Percentiles rank a stretch among this genome's conserved stretches.
Evolutionary conservation across 2,113 vertebrate species (phyloP).

Genomic region (Corvus cornix): DNA sequence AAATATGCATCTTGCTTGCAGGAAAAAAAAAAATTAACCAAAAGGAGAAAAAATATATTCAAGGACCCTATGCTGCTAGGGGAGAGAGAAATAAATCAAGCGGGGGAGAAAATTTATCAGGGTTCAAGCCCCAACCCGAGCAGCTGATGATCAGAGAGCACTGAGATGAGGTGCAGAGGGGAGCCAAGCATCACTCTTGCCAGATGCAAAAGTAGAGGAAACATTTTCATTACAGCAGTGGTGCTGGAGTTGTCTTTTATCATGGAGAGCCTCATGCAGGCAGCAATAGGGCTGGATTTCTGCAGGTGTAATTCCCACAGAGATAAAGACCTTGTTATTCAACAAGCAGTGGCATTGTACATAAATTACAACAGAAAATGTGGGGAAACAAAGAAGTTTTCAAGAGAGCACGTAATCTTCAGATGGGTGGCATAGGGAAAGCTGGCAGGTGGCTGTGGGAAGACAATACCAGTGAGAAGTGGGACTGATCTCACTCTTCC

Average conservation of each 20-base stretch:
- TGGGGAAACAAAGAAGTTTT: slow-evolving; percentile 29
- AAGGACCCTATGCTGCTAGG: background rate
- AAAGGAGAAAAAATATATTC: background rate
- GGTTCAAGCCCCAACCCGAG: background rate
- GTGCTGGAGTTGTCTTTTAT: background rate
- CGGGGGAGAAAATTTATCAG: background rate
- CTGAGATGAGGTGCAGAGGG: background rate
- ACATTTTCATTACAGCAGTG: background rate
- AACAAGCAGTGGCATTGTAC: background rate
- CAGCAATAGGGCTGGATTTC: background rate
- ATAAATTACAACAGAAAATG: slow-evolving; percentile 41
- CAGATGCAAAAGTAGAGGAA: background rate
- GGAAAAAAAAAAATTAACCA: background rate
- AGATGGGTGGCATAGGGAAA: background rate
- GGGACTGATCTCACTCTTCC: background rate
- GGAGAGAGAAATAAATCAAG: background rate
- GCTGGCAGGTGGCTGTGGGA: fast-evolving
- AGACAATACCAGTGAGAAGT: background rate
- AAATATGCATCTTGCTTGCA: background rate
- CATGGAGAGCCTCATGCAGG: background rate
- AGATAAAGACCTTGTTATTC: slow-evolving; percentile 48
- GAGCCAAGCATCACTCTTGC: background rate
- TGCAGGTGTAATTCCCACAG: slow-evolving; percentile 48
- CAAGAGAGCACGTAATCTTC: background rate
- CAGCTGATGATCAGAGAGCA: background rate